Conservation (phyloP, 2,888 invertebrate species). For the Phasia obesa region DNA sequence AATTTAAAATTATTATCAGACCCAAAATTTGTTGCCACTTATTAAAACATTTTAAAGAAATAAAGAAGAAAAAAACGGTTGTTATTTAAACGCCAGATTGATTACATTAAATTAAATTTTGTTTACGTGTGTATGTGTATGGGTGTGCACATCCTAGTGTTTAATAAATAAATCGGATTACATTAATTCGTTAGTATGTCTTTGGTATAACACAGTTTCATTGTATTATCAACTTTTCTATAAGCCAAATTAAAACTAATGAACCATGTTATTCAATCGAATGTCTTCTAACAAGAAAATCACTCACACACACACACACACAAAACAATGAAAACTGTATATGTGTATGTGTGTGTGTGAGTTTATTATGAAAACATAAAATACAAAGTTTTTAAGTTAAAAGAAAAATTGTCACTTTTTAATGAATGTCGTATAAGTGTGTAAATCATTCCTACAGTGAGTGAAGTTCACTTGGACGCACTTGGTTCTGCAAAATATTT, state of each 20-base stretch:
- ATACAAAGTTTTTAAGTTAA: constrained; percentile 6
- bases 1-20: too few relatives aligned
- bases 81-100: too few relatives aligned
- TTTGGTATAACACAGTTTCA: constrained; percentile 12
- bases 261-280: constrained; percentile 57
- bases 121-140: background rate
- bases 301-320: background rate
- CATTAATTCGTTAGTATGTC: constrained; percentile 23
- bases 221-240: constrained; percentile 23
- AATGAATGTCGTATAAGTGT: constrained; percentile 22
- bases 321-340: background rate
- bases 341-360: background rate
- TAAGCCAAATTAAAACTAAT: constrained; percentile 61
- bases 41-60: too few relatives aligned
- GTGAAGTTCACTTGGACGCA: background rate
- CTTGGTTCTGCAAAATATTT: background rate
- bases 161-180: constrained; percentile 15
- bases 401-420: constrained; percentile 26
- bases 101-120: background rate
- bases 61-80: too few relatives aligned
- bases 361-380: constrained; percentile 1
- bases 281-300: constrained; percentile 29
- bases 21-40: too few relatives aligned
- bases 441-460: background rate
- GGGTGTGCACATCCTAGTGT: background rate